Conservation (phyloP, 53 echinoderm and acorn worm species). For the Actinopyga echinites region DNA sequence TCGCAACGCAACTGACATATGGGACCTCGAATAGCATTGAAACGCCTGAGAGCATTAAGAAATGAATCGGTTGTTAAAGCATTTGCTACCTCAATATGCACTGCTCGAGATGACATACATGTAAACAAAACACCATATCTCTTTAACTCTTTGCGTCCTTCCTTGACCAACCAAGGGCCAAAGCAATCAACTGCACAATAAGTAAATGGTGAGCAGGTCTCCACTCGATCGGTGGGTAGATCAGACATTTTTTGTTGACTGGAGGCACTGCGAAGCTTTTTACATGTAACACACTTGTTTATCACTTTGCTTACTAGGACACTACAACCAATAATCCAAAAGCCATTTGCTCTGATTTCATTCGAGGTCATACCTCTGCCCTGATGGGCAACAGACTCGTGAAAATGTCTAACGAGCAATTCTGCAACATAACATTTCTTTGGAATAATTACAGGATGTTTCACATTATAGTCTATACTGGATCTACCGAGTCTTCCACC, state of each 20-base stretch:
- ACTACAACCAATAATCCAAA: too few species aligned
- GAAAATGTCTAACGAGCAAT: constrained; percentile 23
- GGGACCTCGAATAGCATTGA: too few species aligned
- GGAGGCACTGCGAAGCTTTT: too few species aligned
- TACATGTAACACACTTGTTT: too few species aligned
- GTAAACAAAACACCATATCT: too few species aligned
- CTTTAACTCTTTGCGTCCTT: constrained; percentile 53
- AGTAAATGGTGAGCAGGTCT: constrained; percentile 44
- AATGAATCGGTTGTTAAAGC: too few species aligned
- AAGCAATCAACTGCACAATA: constrained; percentile 48
- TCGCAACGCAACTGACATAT: constrained; percentile 54
- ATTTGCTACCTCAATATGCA: too few species aligned
- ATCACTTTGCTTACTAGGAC: too few species aligned
- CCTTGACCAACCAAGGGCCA: constrained; percentile 46
- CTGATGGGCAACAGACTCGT: constrained; percentile 16
- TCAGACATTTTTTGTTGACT: constrained; percentile 12
- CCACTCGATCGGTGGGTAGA: constrained; percentile 26
- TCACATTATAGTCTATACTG: constrained; percentile 11
- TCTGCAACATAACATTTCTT: constrained; percentile 7
- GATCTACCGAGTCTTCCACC: constrained; percentile 9
- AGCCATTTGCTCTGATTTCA: too few species aligned
- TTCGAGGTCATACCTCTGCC: background rate
- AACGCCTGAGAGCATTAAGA: too few species aligned
- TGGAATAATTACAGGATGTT: constrained; percentile 33
- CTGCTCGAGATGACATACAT: too few species aligned